Evolutionary conservation across 2,113 vertebrate species (phyloP).

Genomic region (Marmota flaviventris): DNA sequence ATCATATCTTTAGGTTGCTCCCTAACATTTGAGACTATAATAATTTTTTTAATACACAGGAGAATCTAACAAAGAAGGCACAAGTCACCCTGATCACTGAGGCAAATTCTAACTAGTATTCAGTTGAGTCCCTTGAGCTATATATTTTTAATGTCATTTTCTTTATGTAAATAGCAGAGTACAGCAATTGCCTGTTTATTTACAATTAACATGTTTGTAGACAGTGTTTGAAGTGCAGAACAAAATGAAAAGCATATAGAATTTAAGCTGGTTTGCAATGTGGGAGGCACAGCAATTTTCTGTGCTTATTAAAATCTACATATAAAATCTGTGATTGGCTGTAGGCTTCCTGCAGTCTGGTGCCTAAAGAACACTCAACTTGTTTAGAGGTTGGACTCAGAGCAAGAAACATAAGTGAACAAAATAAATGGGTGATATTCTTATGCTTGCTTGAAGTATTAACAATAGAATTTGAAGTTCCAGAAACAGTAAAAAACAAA

Average conservation of each 20-base stretch:
- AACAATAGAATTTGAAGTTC: background rate
- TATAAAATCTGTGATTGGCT: background rate
- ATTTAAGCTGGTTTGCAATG: background rate
- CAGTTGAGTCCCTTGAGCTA: constrained; percentile 72
- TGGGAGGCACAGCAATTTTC: background rate
- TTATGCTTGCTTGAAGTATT: background rate
- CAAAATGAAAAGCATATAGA: constrained; percentile 12
- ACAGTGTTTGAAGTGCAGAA: constrained; percentile 55
- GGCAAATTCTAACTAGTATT: constrained; percentile 75
- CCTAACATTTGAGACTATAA: constrained; percentile 83
- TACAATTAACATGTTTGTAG: constrained; percentile 76
- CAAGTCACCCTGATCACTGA: constrained; percentile 72
- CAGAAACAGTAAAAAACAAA: background rate
- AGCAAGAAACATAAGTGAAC: background rate
- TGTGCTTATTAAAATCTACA: background rate
- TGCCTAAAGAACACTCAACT: background rate
- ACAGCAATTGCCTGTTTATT: constrained; percentile 63
- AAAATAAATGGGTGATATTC: background rate
- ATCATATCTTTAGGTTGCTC: constrained; percentile 77
- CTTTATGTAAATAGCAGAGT: constrained; percentile 70
- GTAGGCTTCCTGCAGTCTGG: background rate
- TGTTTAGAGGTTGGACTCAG: background rate
- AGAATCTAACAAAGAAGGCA: constrained; percentile 83
- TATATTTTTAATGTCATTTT: constrained; percentile 86
- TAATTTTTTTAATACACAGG: constrained; percentile 86